Base-by-base conservation (phyloP, 2,797 vertebrate species). In the Anguilla marmorata region DNA sequence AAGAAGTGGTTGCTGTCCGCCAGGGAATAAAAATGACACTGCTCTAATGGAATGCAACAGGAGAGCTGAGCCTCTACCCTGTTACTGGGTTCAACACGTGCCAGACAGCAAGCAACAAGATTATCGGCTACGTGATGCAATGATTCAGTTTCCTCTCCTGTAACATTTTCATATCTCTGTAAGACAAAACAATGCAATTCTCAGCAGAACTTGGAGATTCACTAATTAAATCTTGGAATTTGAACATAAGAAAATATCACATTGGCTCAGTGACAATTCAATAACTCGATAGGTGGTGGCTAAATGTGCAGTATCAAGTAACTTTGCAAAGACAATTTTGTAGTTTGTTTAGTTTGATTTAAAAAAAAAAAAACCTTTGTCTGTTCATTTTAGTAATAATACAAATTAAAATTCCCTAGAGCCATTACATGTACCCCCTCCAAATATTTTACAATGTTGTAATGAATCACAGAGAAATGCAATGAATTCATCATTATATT, bases 161-260 rank as follows among this genome's bases (percentile, higher is more conserved):
- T 19, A 86, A 84, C 85, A 86, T 48, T 41, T 85, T 45, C 72
- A 27, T 91, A 92, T 91, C 91, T 87, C 92, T 92, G 88, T 90
- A 80, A 86, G 87, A 91, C 86, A 90, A 86, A 89, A 89, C 87
- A 16, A 6, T 86, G 30, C 14, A n/a, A 33, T 66, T n/a, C 79
- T 84, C 56, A 84, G 60, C 24, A 88, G 80, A 63, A 87, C 41
- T 16, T 50, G 50, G n/a, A 50, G n/a, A 69, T 30, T 87, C 2
- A 7, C 58, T 54, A 84, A 54, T 54, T 48, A 52, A 12, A 52
- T 52, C 7, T 66, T 50, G 9, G 19, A 85, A 30, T 9, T 69
- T 37, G 5, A 3, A 63, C 16, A 84, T 9, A 37, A 45, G 87
- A 83, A 41, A 33, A 74, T 19, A 84, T 66, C 24, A 74, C 6